Percentiles rank a stretch among this genome's conserved stretches.
Conservation (phyloP, 2,797 vertebrate genomes). For the Sternotherus odoratus region DNA sequence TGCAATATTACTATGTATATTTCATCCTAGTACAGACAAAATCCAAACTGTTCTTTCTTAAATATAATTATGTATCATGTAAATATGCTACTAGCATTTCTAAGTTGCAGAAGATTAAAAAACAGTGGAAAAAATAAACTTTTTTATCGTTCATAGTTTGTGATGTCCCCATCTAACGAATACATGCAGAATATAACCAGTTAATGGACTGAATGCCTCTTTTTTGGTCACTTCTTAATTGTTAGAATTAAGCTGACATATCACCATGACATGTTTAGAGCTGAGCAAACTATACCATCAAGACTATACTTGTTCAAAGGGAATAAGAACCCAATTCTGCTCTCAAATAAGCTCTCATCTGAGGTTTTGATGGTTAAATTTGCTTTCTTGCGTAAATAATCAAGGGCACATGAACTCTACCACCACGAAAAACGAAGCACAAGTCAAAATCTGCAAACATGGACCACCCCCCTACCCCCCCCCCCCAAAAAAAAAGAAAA, state of each 20-base stretch:
- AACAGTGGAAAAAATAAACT: slow-evolving; percentile 8
- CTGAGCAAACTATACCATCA: slow-evolving; percentile 63
- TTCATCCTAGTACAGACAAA: not conserved
- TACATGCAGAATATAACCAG: not conserved
- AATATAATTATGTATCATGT: not conserved
- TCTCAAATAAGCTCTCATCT: slow-evolving; percentile 62
- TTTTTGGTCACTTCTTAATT: slow-evolving; percentile 29
- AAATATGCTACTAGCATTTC: not conserved
- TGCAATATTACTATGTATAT: not conserved
- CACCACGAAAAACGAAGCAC: slow-evolving; percentile 46
- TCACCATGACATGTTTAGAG: slow-evolving; percentile 49
- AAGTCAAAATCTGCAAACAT: slow-evolving; percentile 18
- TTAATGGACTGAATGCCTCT: slow-evolving; percentile 10
- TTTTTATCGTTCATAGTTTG: not conserved
- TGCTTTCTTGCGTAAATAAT: slow-evolving; percentile 64
- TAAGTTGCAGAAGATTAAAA: not conserved
- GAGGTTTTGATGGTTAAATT: slow-evolving; percentile 61
- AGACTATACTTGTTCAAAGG: slow-evolving; percentile 34
- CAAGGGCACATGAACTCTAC: slow-evolving; percentile 63
- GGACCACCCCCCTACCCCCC: not conserved
- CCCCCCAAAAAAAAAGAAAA: not conserved
- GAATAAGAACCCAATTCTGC: slow-evolving; percentile 58
- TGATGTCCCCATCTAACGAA: not conserved
- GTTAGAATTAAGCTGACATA: slow-evolving; percentile 50
- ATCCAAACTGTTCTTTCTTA: not conserved